Evolutionary conservation across 2,797 vertebrate species (phyloP).

Genomic region (Crotalus adamanteus): DNA sequence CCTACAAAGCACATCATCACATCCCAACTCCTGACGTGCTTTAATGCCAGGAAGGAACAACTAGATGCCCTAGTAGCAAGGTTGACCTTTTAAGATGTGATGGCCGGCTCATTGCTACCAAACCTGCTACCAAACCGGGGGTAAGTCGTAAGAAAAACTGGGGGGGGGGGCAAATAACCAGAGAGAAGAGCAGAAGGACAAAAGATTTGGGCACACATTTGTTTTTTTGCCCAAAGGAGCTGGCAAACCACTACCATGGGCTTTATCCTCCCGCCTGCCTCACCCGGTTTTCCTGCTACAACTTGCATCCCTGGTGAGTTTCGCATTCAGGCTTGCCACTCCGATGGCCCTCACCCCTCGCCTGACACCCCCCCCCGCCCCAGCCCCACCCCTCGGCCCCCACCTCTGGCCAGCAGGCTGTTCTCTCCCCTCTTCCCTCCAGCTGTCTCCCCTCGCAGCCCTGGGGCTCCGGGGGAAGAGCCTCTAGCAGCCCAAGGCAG

Average conservation of each 20-base stretch:
- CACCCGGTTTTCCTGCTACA: not conserved
- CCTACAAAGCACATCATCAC: not conserved
- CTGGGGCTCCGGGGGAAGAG: not conserved
- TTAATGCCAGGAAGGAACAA: too few species aligned
- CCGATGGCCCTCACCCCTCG: not conserved
- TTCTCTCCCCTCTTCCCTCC: not conserved
- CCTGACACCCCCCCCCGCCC: not conserved
- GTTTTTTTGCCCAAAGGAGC: not conserved
- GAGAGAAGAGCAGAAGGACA: not conserved
- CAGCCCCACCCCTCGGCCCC: not conserved
- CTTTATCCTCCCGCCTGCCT: not conserved
- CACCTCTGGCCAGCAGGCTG: not conserved
- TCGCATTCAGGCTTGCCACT: not conserved
- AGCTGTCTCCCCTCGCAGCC: not conserved
- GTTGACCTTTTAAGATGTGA: not conserved
- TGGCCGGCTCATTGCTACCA: not conserved
- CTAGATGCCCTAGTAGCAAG: too few species aligned
- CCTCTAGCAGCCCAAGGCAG: not conserved
- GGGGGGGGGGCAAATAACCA: not conserved
- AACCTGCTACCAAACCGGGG: not conserved
- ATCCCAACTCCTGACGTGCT: not conserved
- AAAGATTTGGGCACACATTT: fast-evolving
- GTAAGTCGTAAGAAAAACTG: not conserved
- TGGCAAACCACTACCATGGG: too few species aligned
- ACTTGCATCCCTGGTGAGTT: not conserved